Base-by-base conservation (phyloP, 2,888 invertebrate species). In the Ceraclea dissimilis region DNA sequence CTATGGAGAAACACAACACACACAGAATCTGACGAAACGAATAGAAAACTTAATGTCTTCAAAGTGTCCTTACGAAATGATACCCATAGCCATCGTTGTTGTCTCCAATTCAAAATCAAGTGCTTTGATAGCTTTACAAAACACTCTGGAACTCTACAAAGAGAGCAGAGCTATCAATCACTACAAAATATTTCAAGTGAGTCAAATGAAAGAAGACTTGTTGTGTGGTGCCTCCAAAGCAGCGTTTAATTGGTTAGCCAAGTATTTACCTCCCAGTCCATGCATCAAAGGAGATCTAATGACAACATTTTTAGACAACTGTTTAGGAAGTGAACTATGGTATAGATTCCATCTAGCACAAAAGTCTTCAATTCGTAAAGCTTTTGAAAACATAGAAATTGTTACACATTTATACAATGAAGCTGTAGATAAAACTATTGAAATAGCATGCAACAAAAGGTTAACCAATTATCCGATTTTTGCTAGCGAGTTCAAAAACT, bases 361-460 rank as follows among this genome's bases (percentile, higher is more conserved):
- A 48, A 70, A 74, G 60, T 66, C 67, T 17, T 68, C 75, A 48
- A 74, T 80, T 62, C 67, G 68, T 59, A 62, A 63, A 2, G 73
- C 82, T 49, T 65, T 83, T 33, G 76, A 74, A 62, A 76, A 81
- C 65, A 79, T 86, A 52, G 68, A 76, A 64, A 75, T 80, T 65
- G 73, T 86, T 5, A 78, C 85, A 13, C 70, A 72, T 52, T 71
- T 87, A 49, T 86, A 86, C 65, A 90, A 90, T 66, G 78, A 79
- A 63, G 84, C 83, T 20, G 76, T 90, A 19, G 75, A 78, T 49
- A 81, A 80, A 64, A 68, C 88, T 49, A 79, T 79, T 39, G 69
- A 78, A 46, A 77, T 85, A 50, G 71, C 84, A 31, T 75, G 82
- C 26, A 79, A 85, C 67, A 75, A 79, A 62, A 76, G 81, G 61